Percentiles rank a stretch among this genome's conserved stretches.
These are phyloP conservation scores for Cyprinodon variegatus DNA, from an alignment of 2,113 vertebrate genomes.

Conservation along the genomic window DNA sequence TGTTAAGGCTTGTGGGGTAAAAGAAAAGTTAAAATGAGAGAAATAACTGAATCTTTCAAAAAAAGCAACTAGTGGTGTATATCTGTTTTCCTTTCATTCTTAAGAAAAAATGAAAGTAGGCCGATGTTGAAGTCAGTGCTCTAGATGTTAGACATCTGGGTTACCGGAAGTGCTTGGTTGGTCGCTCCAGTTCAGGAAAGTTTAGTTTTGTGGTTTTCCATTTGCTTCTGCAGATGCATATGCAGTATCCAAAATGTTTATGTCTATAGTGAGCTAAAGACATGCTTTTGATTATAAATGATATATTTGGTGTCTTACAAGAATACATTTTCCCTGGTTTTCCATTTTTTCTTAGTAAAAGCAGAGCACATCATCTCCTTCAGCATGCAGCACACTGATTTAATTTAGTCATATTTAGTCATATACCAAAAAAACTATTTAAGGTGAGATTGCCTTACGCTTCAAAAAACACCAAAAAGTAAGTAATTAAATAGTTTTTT, in stretches of 20 bases:
- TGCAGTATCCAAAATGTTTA: neutral
- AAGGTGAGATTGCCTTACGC: too few species aligned
- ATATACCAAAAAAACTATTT: too few species aligned
- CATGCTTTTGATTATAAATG: neutral
- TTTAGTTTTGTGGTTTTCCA: conserved; percentile 24
- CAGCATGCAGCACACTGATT: too few species aligned
- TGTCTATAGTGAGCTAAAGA: neutral
- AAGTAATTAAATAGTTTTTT: too few species aligned
- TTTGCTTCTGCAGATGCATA: neutral
- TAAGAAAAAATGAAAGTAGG: too few species aligned
- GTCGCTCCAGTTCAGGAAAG: neutral
- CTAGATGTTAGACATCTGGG: neutral
- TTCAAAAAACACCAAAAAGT: too few species aligned
- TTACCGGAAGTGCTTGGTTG: conserved; percentile 2
- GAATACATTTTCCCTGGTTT: too few species aligned
- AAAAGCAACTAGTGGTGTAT: conserved; percentile 1
- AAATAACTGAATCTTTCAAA: conserved; percentile 6
- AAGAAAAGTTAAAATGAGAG: conserved; percentile 18
- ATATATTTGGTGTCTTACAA: neutral
- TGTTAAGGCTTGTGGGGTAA: neutral
- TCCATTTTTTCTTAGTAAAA: too few species aligned
- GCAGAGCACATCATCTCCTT: too few species aligned
- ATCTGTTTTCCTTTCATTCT: neutral
- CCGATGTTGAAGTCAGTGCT: neutral
- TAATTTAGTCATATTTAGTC: too few species aligned